Evolutionary conservation across 1,140 invertebrate species (phyloP), one percentile per base, ranked within the genome.

Genomic region (Portunus trituberculatus): DNA sequence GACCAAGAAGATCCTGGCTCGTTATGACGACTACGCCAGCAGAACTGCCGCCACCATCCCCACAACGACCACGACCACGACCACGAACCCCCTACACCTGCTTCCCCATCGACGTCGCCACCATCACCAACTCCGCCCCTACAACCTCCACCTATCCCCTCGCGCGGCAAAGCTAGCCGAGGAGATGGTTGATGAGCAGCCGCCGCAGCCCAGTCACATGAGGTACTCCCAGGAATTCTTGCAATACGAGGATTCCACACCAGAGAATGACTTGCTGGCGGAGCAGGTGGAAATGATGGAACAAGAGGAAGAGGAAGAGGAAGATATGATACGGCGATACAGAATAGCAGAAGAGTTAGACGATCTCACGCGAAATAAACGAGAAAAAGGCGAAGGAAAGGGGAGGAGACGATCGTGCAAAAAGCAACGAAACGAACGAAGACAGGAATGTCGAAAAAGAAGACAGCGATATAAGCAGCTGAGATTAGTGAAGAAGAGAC

Each of bases 401-500:
- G 84, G 67, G 48, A 89, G 25, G 91, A 46, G 31, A 14, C 31
- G 20, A 28, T 12, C 86, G n/a, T 12, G 45, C n/a, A 86, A 88
- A 46, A 45, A 29, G 31, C 59, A 46, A 46, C 32, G 87, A 16
- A 59, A 91, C n/a, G 31, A 88, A 29, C n/a, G 84, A 76, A 93
- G 86, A 83, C 29, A 91, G 46, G 83, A 94, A 28, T 46, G 39
- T 59, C 48, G 76, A 84, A 91, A 83, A 32, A 92, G 32, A 32
- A 88, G 84, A 83, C 89, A 92, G 76, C 48, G 88, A 67, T 87
- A 91, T 25, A 91, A 93, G 29, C 46, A 84, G 32, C 91, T 93
- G 84, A 95, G 94, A 87, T 84, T 92, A 76, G 93, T 84, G 31
- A 95, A 91, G 86, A 93, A 90, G 67, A 92, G 83, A 93, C 87